Percentiles rank a stretch among this genome's conserved stretches.
phyloP scores from a whole-genome alignment of 1,140 invertebrate genomes.

The Heliconius himera region DNA sequence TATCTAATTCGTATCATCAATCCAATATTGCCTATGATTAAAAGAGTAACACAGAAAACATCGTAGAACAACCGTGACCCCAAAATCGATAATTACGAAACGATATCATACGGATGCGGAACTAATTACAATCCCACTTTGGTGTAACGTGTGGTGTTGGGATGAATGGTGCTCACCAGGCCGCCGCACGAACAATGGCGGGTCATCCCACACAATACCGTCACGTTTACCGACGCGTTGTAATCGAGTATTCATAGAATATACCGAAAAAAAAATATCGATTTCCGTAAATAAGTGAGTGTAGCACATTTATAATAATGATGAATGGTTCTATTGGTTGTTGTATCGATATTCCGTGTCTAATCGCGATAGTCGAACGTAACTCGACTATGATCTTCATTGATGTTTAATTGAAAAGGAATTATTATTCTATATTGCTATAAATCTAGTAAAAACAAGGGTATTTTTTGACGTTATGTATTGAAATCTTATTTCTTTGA shows the following conservation, averaged over 20 bases:
- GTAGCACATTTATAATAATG: conserved; percentile 81
- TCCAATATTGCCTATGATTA: conserved; percentile 31
- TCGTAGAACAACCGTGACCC: conserved; percentile 65
- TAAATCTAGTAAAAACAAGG: conserved; percentile 76
- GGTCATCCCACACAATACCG: conserved; percentile 76
- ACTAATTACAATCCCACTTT: conserved; percentile 67
- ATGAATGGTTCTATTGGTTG: conserved; percentile 76
- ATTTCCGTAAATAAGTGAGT: conserved; percentile 82
- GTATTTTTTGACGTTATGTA: conserved; percentile 47
- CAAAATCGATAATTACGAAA: conserved; percentile 78
- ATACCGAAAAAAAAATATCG: conserved; percentile 80
- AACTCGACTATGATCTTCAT: conserved; percentile 65
- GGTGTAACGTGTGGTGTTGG: conserved; percentile 44
- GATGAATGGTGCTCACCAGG: conserved; percentile 61
- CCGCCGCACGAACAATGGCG: conserved; percentile 54
- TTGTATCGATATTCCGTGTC: conserved; percentile 74
- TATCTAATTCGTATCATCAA: conserved; percentile 28
- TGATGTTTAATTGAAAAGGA: conserved; percentile 76
- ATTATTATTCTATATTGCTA: conserved; percentile 66
- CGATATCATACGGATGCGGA: conserved; percentile 68
- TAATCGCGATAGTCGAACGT: conserved; percentile 68
- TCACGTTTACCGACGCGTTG: conserved; percentile 75
- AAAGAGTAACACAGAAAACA: conserved; percentile 15
- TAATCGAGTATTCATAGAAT: conserved; percentile 71
- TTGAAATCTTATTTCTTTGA: conserved; percentile 34